Conservation (phyloP, 2,797 vertebrate genomes). For the Esox lucius region DNA sequence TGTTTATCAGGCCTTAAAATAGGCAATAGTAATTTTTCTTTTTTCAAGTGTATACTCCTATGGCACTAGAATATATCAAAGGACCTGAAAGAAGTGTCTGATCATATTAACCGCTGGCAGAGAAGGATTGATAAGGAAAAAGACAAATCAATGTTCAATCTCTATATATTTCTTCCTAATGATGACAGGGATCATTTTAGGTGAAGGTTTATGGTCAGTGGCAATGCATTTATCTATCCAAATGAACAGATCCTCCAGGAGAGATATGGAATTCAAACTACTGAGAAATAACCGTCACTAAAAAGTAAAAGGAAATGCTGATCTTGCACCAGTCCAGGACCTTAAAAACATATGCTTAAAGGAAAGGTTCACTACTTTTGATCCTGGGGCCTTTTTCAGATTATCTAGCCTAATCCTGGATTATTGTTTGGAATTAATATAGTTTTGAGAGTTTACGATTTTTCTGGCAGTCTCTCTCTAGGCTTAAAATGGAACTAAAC, state of each 20-base stretch:
- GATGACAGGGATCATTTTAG: conserved; percentile 44
- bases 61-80: not conserved
- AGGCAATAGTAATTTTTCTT: not conserved
- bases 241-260: not conserved
- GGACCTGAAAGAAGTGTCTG: not conserved
- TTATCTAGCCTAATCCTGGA: too few relatives aligned
- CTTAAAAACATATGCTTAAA: not conserved
- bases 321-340: not conserved
- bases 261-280: not conserved
- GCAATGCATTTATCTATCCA: conserved; percentile 7
- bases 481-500: too few relatives aligned
- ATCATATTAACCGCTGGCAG: conserved; percentile 25
- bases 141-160: conserved; percentile 28
- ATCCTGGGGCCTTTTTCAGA: too few relatives aligned
- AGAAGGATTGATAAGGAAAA: conserved; percentile 41
- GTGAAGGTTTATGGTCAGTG: conserved; percentile 8
- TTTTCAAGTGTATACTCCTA: not conserved
- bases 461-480: too few relatives aligned
- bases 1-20: not conserved
- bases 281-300: not conserved
- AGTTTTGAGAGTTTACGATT: too few relatives aligned
- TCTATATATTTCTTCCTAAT: conserved; percentile 33
- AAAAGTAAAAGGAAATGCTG: not conserved
- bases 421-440: too few relatives aligned
- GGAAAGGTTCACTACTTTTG: too few relatives aligned